These are phyloP conservation scores for Stichodactyla helianthus DNA, from an alignment of 64 coral and sea anemone species.

Conservation along the genomic window DNA sequence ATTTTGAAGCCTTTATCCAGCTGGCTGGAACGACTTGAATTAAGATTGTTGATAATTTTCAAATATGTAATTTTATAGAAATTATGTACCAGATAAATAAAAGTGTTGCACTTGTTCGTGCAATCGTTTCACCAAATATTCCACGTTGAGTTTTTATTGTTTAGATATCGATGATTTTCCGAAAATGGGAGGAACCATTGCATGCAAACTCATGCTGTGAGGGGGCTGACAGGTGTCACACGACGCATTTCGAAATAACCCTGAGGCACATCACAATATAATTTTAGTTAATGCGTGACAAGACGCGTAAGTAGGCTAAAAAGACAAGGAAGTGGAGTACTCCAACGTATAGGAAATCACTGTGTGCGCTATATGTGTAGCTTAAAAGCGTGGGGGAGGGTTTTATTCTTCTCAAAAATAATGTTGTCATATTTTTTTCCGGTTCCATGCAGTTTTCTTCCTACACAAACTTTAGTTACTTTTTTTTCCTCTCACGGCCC, in stretches of 20 bases:
- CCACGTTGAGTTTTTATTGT: background rate
- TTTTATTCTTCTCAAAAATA: too few relatives aligned
- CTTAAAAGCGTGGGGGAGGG: too few relatives aligned
- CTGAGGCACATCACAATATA: background rate
- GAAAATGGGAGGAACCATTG: background rate
- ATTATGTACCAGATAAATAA: constrained; percentile 3
- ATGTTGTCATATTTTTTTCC: too few relatives aligned
- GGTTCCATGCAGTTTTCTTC: too few relatives aligned
- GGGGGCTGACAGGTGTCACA: background rate
- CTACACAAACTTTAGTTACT: too few relatives aligned
- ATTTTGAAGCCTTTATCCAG: background rate
- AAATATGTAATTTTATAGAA: constrained; percentile 4
- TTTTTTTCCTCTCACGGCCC: too few relatives aligned
- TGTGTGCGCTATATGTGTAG: too few relatives aligned
- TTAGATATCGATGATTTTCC: background rate
- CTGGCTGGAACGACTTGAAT: background rate
- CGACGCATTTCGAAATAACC: background rate
- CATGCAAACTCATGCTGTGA: background rate
- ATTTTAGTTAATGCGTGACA: background rate
- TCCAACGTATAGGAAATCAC: too few relatives aligned
- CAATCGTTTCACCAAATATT: background rate
- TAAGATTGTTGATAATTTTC: background rate
- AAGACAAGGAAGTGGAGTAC: too few relatives aligned
- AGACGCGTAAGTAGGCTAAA: too few relatives aligned
- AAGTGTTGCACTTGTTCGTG: background rate